Base-by-base conservation (phyloP, 2,797 vertebrate genomes). In the Tachyglossus aculeatus region DNA sequence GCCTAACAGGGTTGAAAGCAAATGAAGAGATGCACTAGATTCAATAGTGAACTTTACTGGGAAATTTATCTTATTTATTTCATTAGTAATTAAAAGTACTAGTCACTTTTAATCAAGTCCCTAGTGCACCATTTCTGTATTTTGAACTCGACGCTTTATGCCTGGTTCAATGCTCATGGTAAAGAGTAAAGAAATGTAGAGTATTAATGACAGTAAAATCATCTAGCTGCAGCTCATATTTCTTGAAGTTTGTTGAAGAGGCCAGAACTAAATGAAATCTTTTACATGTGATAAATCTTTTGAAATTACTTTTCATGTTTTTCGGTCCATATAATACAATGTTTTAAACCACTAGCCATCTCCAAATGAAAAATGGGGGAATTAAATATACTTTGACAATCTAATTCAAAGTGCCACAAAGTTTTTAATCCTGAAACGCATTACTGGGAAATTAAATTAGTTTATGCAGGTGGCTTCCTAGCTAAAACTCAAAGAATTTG, bases 401-500 rank as follows among this genome's bases (percentile, higher is more conserved):
- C n/a, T n/a, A n/a, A n/a, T n/a, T n/a, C 67, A 56, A 74, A 61
- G 21, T 34, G 25, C 22, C 33, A 39, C 24, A 33, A 36, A 64
- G 5, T 69, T 77, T 74, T 71, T 48, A 73, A 83, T 75, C 41
- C 29, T 27, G 58, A 45, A 65, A 51, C 18, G 22, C 33, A 32
- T 66, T 66, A 56, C 67, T 61, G 45, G 62, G 71, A 58, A 39
- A 53, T 3, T 48, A 31, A 44, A 7, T 66, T 18, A 40, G 63
- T 70, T 59, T 32, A 25, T 33, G 25, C 45, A 78, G 60, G 47
- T 56, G 15, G 74, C 24, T 57, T 67, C 32, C 80, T 61, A 59
- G 64, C 71, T 60, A 55, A 62, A 41, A 79, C 80, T 44, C 41
- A 55, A 71, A 72, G 62, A n/a, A n/a, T 75, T 84, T 54, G 64